Conservation (phyloP, 2,113 vertebrate genomes). For the Calonectris borealis region DNA sequence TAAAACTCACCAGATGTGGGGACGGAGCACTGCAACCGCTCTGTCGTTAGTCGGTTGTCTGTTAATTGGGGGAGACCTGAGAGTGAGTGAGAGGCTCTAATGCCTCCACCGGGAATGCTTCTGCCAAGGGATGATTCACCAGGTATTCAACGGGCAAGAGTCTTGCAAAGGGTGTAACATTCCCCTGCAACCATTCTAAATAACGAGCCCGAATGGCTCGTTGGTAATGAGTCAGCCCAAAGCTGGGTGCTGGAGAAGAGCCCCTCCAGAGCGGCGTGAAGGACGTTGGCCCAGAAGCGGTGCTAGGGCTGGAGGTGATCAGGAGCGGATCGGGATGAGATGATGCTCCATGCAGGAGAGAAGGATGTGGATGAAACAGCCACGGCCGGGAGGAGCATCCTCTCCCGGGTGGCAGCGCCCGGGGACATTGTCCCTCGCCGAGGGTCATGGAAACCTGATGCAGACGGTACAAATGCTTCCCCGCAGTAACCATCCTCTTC, state of each 20-base stretch:
- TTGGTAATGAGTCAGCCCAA: background rate
- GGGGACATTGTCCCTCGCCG: background rate
- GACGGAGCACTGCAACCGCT: background rate
- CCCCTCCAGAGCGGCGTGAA: background rate
- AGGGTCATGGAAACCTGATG: background rate
- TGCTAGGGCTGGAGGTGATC: background rate
- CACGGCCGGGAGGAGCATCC: background rate
- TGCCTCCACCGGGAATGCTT: background rate
- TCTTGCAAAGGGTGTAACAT: background rate
- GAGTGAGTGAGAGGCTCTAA: background rate
- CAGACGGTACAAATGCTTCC: background rate
- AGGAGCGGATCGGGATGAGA: accelerated
- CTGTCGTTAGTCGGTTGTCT: background rate
- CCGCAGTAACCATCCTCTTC: background rate
- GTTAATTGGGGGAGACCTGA: background rate
- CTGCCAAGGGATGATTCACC: background rate
- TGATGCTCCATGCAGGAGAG: background rate
- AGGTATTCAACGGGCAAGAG: too few relatives aligned
- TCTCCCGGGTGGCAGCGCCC: background rate
- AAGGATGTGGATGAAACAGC: background rate
- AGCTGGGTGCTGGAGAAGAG: background rate
- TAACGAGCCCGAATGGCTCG: accelerated
- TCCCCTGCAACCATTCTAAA: too few relatives aligned
- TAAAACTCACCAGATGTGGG: background rate
- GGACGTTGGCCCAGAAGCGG: accelerated